These are phyloP conservation scores for Brachionus sp. DNA, from an alignment of 1,140 invertebrate species.

Conservation along the genomic window DNA sequence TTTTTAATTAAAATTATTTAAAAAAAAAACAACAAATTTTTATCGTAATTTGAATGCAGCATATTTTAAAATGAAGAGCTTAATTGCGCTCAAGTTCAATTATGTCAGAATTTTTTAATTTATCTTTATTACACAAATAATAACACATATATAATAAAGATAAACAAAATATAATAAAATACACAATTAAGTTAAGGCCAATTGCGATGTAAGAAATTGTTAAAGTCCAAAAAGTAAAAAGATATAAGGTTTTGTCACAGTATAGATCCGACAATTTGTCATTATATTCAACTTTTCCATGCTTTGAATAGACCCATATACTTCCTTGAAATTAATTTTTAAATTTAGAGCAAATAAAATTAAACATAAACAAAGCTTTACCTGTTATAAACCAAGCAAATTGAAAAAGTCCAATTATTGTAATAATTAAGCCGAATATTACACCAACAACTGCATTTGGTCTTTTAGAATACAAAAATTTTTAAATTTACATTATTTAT, in stretches of 20 bases:
- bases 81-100: too few species aligned
- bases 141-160: too few species aligned
- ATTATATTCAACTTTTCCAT: background rate
- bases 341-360: background rate
- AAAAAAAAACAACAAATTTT: too few species aligned
- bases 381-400: conserved; percentile 18
- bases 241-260: background rate
- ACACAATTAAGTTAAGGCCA: too few species aligned
- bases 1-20: too few species aligned
- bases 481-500: background rate
- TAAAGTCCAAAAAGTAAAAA: background rate
- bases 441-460: background rate
- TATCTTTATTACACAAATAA: too few species aligned
- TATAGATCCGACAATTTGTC: background rate
- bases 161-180: too few species aligned
- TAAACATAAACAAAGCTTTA: background rate
- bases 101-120: too few species aligned
- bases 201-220: background rate
- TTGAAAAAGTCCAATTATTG: background rate
- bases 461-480: background rate
- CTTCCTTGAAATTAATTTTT: background rate
- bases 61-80: too few species aligned
- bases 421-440: background rate
- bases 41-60: too few species aligned
- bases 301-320: conserved; percentile 1